Base-by-base conservation (phyloP, 2,888 invertebrate species). In the Chymomyza amoena region DNA sequence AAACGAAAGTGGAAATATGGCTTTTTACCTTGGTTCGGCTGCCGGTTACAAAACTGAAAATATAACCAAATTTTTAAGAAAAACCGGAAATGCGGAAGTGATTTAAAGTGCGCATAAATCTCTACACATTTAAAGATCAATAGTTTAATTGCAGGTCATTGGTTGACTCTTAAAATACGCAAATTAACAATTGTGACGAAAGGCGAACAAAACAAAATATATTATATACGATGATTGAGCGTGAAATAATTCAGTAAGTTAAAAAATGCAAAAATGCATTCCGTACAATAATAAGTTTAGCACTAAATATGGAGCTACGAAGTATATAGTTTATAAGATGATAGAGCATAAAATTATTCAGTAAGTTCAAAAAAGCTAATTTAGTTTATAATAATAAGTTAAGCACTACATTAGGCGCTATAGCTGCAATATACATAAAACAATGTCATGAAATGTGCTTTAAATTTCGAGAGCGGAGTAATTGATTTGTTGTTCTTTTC, bases 231-330 rank as follows among this genome's bases (percentile, higher is more conserved):
- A 88, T 88, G 88, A 85, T 89, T 69, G 89, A 89, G 71, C 84
- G 80, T 16, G 88, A 89, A 76, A 89, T 90, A 39, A 81, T 89
- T 61, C 90, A 90, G 89, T 89, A 81, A 89, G 90, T 89, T 61
- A 57, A 10, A 64, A 63, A 51, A 45, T 18, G 51, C 5, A 45
- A 10, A 20, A 16, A 1, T 39, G 32, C 18, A 20, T 15, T 32
- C 50, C 32, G 25, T 59, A 39, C 20, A 18, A n/a, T 2, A 10
- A 15, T 15, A 25, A 32, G 71, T 60, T 15, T 9, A 39, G 16
- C 36, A 15, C 25, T 39, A 10, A 59, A 56, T 18, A 54, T 51
- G 13, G 32, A n/a, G 18, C 39, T 20, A 54, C 32, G 16, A 36
- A 4, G 7, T 7, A 7, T 36, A 32, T 60, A 15, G 18, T 4